Evolutionary conservation across 2,797 vertebrate species (phyloP).

Genomic region (Platalea minor): DNA sequence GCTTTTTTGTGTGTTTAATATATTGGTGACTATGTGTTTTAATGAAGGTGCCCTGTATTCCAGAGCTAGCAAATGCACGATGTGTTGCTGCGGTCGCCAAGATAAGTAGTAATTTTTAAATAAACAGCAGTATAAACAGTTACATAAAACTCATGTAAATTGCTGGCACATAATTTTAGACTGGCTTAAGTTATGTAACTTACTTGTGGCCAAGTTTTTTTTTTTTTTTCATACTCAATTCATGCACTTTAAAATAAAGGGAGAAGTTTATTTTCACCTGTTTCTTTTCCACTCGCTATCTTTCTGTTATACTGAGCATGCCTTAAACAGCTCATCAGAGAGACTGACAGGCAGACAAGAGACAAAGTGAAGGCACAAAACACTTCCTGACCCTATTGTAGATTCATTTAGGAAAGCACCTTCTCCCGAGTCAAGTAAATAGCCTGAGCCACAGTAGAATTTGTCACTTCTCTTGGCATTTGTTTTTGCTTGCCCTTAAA

Average conservation of each 20-base stretch:
- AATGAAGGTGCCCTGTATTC: constrained; percentile 74
- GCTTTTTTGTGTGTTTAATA: constrained; percentile 42
- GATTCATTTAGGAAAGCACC: not conserved
- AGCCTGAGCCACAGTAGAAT: not conserved
- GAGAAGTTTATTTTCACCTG: constrained; percentile 39
- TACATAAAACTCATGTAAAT: constrained; percentile 72
- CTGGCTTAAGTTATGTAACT: constrained; percentile 68
- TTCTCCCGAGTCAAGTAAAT: constrained; percentile 1
- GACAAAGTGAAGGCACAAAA: not conserved
- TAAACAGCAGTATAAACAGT: constrained; percentile 73
- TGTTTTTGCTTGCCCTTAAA: constrained; percentile 32
- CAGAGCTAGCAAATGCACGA: constrained; percentile 62
- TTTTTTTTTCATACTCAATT: not conserved
- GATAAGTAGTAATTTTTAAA: constrained; percentile 74
- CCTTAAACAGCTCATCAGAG: not conserved
- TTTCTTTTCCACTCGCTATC: not conserved
- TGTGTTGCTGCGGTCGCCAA: constrained; percentile 69
- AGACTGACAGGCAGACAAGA: not conserved
- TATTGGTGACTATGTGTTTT: constrained; percentile 66
- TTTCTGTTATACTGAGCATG: not conserved
- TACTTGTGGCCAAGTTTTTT: constrained; percentile 50
- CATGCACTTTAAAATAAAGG: constrained; percentile 9
- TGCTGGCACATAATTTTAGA: constrained; percentile 67
- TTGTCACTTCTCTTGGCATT: constrained; percentile 10
- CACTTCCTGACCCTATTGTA: not conserved